A percentile compares a stretch with the other conserved stretches of the same genome.
Conservation (phyloP, 2,113 vertebrate genomes). For the Cepphus grylle region DNA sequence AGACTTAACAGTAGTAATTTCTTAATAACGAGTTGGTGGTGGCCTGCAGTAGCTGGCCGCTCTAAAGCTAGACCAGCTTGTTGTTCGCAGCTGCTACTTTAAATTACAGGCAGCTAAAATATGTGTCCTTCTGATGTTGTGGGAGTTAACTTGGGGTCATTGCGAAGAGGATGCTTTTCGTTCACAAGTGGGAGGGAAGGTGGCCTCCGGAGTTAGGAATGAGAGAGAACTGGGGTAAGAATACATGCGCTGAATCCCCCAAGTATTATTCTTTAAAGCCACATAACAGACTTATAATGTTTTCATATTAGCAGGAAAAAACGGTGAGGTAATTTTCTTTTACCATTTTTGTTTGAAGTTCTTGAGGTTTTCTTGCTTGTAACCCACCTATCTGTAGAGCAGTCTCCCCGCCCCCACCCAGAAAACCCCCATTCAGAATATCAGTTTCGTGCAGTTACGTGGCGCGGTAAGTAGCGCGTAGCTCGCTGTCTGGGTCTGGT, state of each 20-base stretch:
- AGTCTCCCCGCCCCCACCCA: background rate
- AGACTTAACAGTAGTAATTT: background rate
- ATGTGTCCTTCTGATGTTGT: background rate
- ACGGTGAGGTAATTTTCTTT: background rate
- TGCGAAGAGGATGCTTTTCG: background rate
- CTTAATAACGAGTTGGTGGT: background rate
- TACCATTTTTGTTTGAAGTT: background rate
- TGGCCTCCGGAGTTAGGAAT: background rate
- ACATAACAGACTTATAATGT: background rate
- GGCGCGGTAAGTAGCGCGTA: fast-evolving
- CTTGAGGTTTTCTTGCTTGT: background rate
- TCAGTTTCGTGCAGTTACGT: background rate
- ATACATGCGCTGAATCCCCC: background rate
- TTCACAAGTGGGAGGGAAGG: background rate
- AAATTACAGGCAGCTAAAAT: background rate
- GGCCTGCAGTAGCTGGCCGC: background rate
- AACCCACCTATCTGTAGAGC: background rate
- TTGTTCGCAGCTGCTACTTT: background rate
- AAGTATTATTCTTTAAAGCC: background rate
- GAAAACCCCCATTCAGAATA: background rate
- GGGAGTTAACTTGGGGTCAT: background rate
- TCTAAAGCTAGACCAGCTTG: background rate
- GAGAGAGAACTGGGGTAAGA: background rate
- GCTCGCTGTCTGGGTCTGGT: background rate
- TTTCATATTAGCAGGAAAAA: background rate